Percentiles rank a stretch among this genome's conserved stretches.
Conservation (phyloP, 1,140 invertebrate species). For the Choristoneura fumiferana region DNA sequence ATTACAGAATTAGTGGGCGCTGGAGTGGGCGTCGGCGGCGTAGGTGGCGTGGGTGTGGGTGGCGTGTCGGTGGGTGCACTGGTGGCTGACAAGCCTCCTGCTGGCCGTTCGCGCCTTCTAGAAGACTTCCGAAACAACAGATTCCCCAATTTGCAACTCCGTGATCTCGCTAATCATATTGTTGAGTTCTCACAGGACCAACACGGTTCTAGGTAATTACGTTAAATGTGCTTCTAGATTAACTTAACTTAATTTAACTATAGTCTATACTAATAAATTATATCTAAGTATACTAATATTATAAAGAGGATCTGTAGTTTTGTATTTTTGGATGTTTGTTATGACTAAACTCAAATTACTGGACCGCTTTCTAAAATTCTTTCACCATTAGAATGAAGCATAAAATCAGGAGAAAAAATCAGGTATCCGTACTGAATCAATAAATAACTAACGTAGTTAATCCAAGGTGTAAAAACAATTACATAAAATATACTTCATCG, state of each 20-base stretch:
- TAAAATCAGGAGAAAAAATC: no score
- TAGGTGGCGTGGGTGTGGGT: conserved; percentile 39
- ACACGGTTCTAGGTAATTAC: conserved; percentile 91
- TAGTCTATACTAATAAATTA: no score
- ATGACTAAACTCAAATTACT: no score
- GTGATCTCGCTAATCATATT: conserved; percentile 99
- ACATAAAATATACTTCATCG: no score
- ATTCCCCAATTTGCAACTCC: conserved; percentile 95
- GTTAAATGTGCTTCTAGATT: neutral
- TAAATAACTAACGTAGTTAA: no score
- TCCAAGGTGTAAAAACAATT: no score
- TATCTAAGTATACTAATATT: no score
- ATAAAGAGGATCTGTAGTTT: no score
- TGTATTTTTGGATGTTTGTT: no score
- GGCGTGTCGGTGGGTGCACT: conserved; percentile 46
- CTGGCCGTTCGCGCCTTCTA: conserved; percentile 92
- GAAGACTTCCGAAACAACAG: conserved; percentile 95
- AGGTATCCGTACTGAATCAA: no score
- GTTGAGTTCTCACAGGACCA: conserved; percentile 99
- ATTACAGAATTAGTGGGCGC: conserved; percentile 58
- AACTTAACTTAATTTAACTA: conserved; percentile 4
- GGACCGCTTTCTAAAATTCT: no score
- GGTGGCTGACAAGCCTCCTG: conserved; percentile 76
- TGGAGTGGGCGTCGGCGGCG: conserved; percentile 52
- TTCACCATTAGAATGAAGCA: no score